These are phyloP conservation scores for Montipora efflorescens DNA, from an alignment of 64 coral and sea anemone species.

Conservation along the genomic window DNA sequence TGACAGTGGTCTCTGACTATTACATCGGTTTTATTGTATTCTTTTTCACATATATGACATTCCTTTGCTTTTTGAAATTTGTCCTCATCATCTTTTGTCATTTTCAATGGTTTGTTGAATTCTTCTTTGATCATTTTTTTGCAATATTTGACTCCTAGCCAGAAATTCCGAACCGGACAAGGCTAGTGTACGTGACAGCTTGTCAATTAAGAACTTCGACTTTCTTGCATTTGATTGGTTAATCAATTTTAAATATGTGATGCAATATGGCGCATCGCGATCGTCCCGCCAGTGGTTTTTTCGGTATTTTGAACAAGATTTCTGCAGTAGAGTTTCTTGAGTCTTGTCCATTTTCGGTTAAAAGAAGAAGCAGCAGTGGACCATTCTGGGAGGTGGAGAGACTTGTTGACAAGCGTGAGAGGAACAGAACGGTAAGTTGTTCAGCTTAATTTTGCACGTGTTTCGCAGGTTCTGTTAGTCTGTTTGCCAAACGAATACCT, in stretches of 20 bases:
- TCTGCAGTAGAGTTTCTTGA: not conserved
- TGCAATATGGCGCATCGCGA: not conserved
- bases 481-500: not conserved
- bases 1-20: too few relatives aligned
- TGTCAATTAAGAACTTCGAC: not conserved
- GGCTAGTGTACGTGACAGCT: not conserved
- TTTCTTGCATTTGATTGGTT: not conserved
- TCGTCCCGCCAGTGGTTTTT: not conserved
- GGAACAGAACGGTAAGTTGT: not conserved
- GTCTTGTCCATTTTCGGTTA: not conserved
- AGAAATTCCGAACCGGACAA: not conserved
- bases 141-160: not conserved
- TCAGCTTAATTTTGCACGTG: not conserved
- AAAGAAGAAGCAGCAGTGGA: not conserved
- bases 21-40: too few relatives aligned
- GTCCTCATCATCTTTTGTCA: too few relatives aligned
- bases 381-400: slow-evolving; percentile 2
- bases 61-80: too few relatives aligned
- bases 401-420: not conserved
- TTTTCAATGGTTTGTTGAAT: too few relatives aligned
- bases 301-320: not conserved
- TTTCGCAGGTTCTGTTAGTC: not conserved
- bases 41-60: too few relatives aligned
- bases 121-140: too few relatives aligned
- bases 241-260: not conserved